Base-by-base conservation (phyloP, 2,888 invertebrate genomes). In the Monopis laevigella region DNA sequence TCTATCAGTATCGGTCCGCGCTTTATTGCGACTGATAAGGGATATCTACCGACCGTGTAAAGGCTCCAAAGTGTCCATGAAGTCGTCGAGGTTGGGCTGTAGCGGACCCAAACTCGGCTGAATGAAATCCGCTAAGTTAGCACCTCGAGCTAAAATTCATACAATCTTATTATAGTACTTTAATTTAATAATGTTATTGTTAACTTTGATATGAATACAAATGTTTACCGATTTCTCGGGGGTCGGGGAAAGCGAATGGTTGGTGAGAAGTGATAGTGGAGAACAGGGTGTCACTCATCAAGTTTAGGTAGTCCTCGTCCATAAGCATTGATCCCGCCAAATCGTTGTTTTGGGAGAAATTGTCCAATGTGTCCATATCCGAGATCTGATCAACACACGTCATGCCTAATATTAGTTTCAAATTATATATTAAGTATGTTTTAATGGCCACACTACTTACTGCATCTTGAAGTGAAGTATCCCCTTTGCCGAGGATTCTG, bases 101-200 rank as follows among this genome's bases (percentile, higher is more conserved):
- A 99, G 82, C 41, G 98, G 96, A 28, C 96, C 92, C 59, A 99
- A 86, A 63, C 97, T 97, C 40, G 99, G 99, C 78, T 99, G 99
- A 69, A 99, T 97, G 62, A 98, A 95, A 78, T 99, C 97, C 38
- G 97, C 95, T 61, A 93, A 84, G 57, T 90, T 91, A 41, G 93
- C 92, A 51, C 88, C 90, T 65, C 91, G 87, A 39, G 92, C 93
- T 92, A 69, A 74, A 82, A 70, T 17, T 2, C 4, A 28, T n/a
- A 6, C 11, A 28, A 28, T n/a, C 6, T n/a, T 4, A 28, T 28
- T 21, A 21, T 7, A 21, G n/a, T n/a, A n/a, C n/a, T n/a, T n/a
- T n/a, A n/a, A n/a, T n/a, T n/a, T n/a, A n/a, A n/a, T n/a, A n/a
- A n/a, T n/a, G n/a, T 7, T 21, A 21, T 21, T 21, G 8, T 21